Percentiles rank a stretch among this genome's conserved stretches.
Evolutionary conservation across 2,797 vertebrate genomes (phyloP).

Genomic region (Glyptemys insculpta): DNA sequence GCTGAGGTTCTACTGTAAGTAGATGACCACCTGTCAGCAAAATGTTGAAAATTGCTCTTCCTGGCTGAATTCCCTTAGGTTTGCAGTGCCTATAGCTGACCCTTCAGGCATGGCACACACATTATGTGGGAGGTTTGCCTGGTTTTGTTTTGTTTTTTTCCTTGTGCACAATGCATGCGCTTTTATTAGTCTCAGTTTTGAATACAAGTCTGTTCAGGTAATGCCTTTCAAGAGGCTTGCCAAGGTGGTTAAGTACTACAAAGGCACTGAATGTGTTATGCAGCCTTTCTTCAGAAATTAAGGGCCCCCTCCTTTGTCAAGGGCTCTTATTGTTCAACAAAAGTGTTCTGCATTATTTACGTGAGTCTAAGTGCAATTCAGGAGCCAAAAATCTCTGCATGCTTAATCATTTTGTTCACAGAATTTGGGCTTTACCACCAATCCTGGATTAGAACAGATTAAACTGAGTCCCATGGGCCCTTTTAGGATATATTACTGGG

Average conservation of each 20-base stretch:
- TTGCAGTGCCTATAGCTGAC: not conserved
- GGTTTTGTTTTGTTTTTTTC: not conserved
- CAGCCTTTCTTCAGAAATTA: constrained; percentile 10
- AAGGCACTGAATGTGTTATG: not conserved
- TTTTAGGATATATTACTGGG: not conserved
- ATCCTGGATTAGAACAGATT: not conserved
- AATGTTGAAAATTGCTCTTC: not conserved
- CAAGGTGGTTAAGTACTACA: not conserved
- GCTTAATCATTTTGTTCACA: not conserved
- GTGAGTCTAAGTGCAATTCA: constrained; percentile 22
- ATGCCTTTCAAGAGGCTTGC: not conserved
- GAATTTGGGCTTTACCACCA: constrained; percentile 15
- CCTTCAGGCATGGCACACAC: not conserved
- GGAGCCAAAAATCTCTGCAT: not conserved
- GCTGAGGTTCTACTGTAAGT: not conserved
- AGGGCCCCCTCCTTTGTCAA: not conserved
- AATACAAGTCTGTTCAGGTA: not conserved
- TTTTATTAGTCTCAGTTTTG: not conserved
- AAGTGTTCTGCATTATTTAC: not conserved
- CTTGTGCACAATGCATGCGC: not conserved
- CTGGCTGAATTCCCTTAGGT: not conserved
- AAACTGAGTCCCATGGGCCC: not conserved
- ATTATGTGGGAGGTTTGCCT: not conserved
- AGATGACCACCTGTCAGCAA: not conserved
- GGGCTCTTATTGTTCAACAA: not conserved